These are phyloP conservation scores for Oophaga pumilio DNA, from an alignment of 2,113 vertebrate genomes.

Conservation along the genomic window DNA sequence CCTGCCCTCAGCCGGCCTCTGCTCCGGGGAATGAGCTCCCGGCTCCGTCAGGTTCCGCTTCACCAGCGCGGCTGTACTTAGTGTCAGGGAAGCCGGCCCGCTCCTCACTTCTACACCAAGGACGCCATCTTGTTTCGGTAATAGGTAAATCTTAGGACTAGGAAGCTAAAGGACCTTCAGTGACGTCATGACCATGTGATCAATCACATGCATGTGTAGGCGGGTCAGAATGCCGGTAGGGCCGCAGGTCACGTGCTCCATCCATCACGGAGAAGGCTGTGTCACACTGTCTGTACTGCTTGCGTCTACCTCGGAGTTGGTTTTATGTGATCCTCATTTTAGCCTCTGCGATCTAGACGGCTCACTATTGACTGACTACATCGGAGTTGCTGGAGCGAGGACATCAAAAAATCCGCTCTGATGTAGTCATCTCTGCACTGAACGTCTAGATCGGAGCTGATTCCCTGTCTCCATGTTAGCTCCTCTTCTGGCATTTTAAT, in stretches of 20 bases:
- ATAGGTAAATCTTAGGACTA: neutral
- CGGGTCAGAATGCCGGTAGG: neutral
- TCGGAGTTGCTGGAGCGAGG: too few species aligned
- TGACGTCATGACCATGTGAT: neutral
- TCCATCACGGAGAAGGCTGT: too few species aligned
- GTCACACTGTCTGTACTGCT: too few species aligned
- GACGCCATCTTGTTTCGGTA: slow-evolving; percentile 41
- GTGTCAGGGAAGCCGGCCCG: slow-evolving; percentile 4
- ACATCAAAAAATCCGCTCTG: too few species aligned
- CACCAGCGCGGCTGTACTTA: neutral
- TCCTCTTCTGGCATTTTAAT: too few species aligned
- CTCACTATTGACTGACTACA: too few species aligned
- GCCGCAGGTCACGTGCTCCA: neutral
- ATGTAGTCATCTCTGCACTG: too few species aligned
- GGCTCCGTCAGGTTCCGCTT: neutral
- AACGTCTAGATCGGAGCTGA: too few species aligned
- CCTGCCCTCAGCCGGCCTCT: slow-evolving; percentile 37
- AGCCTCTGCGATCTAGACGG: too few species aligned
- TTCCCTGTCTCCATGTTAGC: too few species aligned
- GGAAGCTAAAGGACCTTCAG: neutral
- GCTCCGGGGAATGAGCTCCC: neutral
- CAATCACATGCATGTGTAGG: neutral
- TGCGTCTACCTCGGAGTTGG: too few species aligned
- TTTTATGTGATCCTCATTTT: too few species aligned
- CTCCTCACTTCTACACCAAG: slow-evolving; percentile 13